phyloP scores from a whole-genome alignment of 2,888 invertebrate species.

The Bibio marci region DNA sequence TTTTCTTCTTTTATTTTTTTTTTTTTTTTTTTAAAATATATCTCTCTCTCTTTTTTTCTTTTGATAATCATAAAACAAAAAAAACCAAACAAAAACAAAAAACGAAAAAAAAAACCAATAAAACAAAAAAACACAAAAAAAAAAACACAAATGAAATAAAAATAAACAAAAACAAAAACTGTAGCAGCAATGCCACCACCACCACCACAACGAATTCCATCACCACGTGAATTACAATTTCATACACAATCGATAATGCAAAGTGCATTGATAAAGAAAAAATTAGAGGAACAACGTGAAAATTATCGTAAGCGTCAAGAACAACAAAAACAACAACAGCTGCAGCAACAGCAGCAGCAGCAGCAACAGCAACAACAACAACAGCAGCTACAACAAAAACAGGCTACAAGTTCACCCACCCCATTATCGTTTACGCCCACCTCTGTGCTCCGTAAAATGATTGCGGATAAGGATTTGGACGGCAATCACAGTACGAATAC shows the following conservation, averaged over 20 bases:
- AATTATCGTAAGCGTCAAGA: constrained; percentile 66
- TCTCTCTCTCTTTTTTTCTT: too few relatives aligned
- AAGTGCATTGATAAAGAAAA: constrained; percentile 71
- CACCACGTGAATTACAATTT: constrained; percentile 66
- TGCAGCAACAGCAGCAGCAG: constrained; percentile 10
- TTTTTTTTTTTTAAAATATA: too few relatives aligned
- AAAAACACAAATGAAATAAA: too few relatives aligned
- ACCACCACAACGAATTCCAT: constrained; percentile 51
- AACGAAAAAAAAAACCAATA: too few relatives aligned
- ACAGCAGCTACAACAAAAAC: constrained; percentile 14
- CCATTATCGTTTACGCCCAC: constrained; percentile 85
- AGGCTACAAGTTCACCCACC: constrained; percentile 43
- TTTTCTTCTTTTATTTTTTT: too few relatives aligned
- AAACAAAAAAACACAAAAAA: too few relatives aligned
- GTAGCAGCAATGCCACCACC: constrained; percentile 1
- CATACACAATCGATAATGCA: constrained; percentile 81
- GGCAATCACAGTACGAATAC: constrained; percentile 15
- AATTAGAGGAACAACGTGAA: constrained; percentile 74
- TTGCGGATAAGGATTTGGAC: constrained; percentile 67
- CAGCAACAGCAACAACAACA: constrained; percentile 9
- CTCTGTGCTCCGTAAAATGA: constrained; percentile 86
- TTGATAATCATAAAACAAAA: too few relatives aligned
- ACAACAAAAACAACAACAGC: constrained; percentile 18
- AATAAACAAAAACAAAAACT: neutral
- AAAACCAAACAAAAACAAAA: too few relatives aligned